Evolutionary conservation across 2,888 invertebrate genomes (phyloP).

Genomic region (Tetanocera ferruginea): DNA sequence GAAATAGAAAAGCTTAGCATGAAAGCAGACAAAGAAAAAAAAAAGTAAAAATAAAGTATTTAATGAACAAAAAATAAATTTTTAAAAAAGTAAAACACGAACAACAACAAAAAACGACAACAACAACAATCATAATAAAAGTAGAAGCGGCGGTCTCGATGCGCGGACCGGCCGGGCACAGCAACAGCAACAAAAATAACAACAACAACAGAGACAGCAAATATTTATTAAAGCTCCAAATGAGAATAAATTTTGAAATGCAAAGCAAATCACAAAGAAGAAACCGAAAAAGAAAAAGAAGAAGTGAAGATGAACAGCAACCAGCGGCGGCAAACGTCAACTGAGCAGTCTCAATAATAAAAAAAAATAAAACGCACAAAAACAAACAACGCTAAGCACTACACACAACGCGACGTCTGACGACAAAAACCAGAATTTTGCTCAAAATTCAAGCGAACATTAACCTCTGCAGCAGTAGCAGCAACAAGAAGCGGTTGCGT

Average conservation of each 20-base stretch:
- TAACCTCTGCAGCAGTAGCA: slow-evolving; percentile 1
- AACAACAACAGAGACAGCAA: background rate
- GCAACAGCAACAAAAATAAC: slow-evolving; percentile 4
- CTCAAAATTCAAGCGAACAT: slow-evolving; percentile 25
- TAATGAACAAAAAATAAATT: slow-evolving; percentile 23
- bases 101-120: slow-evolving; percentile 22
- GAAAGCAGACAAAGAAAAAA: background rate
- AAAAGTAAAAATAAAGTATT: slow-evolving; percentile 29
- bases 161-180: slow-evolving; percentile 4
- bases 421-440: slow-evolving; percentile 27
- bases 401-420: background rate
- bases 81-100: slow-evolving; percentile 8
- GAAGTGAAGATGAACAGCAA: too few species aligned
- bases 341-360: background rate
- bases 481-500: background rate
- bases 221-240: background rate
- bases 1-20: slow-evolving; percentile 12
- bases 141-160: background rate
- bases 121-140: background rate
- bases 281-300: too few species aligned
- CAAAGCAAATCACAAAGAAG: too few species aligned
- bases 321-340: background rate
- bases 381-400: background rate
- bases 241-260: too few species aligned
- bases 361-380: background rate